Evolutionary conservation across 2,113 vertebrate genomes (phyloP).

Genomic region (Catharus minimus): DNA sequence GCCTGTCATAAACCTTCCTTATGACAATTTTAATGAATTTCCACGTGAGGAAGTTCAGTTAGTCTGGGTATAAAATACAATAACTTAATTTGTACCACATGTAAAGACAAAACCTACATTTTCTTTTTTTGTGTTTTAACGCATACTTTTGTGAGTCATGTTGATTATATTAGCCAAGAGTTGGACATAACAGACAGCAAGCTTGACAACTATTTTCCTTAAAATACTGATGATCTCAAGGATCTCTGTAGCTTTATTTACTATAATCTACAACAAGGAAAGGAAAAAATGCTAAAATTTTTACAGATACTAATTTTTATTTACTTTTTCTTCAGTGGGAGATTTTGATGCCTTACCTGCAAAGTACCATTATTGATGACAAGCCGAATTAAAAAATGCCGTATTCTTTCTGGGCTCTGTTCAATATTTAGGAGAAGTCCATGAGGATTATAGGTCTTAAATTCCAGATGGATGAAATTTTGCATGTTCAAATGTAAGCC

Average conservation of each 20-base stretch:
- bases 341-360: conserved; percentile 71
- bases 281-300: not conserved
- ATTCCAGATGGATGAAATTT: conserved; percentile 79
- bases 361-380: conserved; percentile 75
- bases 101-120: not conserved
- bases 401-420: conserved; percentile 53
- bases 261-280: not conserved
- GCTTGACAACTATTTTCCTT: not conserved
- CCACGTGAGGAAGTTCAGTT: not conserved
- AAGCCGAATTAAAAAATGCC: conserved; percentile 78
- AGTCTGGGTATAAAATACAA: not conserved
- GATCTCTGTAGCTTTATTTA: not conserved
- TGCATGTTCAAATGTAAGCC: conserved; percentile 69
- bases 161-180: not conserved
- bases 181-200: not conserved
- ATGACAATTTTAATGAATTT: not conserved
- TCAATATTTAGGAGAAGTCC: conserved; percentile 81
- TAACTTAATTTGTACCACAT: not conserved
- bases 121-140: not conserved
- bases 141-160: not conserved
- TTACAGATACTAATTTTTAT: not conserved
- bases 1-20: not conserved
- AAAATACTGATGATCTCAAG: not conserved
- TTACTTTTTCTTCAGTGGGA: not conserved
- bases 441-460: conserved; percentile 70